Evolutionary conservation across 2,113 vertebrate genomes (phyloP), one percentile per base, ranked within the genome.

Genomic region (Megaceryle maxima): DNA sequence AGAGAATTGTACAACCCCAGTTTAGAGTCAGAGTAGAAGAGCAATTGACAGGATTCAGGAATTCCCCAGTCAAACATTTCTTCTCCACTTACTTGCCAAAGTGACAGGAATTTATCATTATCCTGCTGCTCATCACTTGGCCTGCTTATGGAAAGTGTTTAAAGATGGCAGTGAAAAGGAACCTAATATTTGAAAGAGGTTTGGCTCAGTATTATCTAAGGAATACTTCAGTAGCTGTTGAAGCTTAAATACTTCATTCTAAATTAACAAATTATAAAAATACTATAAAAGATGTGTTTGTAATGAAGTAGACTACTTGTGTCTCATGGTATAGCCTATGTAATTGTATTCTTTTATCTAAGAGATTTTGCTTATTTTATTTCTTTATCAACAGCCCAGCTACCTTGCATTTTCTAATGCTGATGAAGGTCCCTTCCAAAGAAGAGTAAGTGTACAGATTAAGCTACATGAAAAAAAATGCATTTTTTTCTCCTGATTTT

Each of bases 291-390:
- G 3, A 10, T 44, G 2, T 57, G 5, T 8, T 89, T 70, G 12
- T 41, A 21, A 57, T 64, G 11, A 66, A 92, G 22, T 31, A 60
- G 8, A 37, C 10, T 83, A 15, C 6, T 60, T 3, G 0, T 70
- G 24, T 39, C 33, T 50, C 31, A 13, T 53, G 37, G 13, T 28
- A 41, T 89, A 60, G 55, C 16, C 15, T 57, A 16, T 0, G 0
- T 76, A 66, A 83, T 51, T 86, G 55, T 9, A 35, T 63, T 77
- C 13, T 41, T 83, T 80, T 83, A 5, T 83, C 16, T 90, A 39
- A 43, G n/a, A 91, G 79, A 62, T 79, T 28, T 53, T 72, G 24
- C 4, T 70, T 78, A 10, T 69, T 80, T 83, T 57, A 50, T 69
- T 83, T 26, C 35, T 66, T 76, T 70, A 43, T 25, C 39, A 72